phyloP scores from a whole-genome alignment of 2,888 invertebrate species.

The Lapara coniferarum region DNA sequence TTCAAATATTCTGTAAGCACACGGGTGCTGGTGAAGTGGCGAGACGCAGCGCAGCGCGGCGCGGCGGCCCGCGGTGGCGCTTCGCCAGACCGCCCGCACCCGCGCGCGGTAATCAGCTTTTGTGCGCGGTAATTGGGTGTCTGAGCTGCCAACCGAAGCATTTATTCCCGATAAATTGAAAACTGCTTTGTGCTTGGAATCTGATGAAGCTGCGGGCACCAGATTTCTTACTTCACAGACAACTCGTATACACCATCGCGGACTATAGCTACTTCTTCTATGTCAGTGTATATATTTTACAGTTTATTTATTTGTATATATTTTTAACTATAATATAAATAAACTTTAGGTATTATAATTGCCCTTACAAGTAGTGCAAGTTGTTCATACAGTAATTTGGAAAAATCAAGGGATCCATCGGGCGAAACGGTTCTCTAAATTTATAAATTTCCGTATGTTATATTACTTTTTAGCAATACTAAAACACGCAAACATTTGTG shows the following conservation, averaged over 20 bases:
- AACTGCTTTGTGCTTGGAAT: constrained; percentile 79
- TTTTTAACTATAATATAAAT: no score
- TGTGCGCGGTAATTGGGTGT: constrained; percentile 83
- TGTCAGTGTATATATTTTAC: no score
- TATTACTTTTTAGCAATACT: no score
- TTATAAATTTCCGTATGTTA: no score
- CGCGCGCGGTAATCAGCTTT: constrained; percentile 81
- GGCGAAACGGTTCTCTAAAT: no score
- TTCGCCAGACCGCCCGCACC: constrained; percentile 59
- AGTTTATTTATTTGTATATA: no score
- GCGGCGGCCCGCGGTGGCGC: constrained; percentile 39
- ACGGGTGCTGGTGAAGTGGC: constrained; percentile 40
- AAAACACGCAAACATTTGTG: no score
- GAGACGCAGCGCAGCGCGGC: constrained; percentile 41
- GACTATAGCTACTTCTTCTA: not conserved
- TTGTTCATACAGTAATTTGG: no score
- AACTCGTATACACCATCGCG: not conserved
- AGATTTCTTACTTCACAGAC: constrained; percentile 49
- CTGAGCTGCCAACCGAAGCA: constrained; percentile 82
- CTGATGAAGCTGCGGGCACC: constrained; percentile 66
- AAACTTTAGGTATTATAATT: no score
- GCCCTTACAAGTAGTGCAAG: no score
- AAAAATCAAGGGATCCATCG: no score
- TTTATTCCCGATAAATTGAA: constrained; percentile 83
- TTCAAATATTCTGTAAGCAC: constrained; percentile 71